Base-by-base conservation (phyloP, 2,113 vertebrate species). In the Hippocampus zosterae region DNA sequence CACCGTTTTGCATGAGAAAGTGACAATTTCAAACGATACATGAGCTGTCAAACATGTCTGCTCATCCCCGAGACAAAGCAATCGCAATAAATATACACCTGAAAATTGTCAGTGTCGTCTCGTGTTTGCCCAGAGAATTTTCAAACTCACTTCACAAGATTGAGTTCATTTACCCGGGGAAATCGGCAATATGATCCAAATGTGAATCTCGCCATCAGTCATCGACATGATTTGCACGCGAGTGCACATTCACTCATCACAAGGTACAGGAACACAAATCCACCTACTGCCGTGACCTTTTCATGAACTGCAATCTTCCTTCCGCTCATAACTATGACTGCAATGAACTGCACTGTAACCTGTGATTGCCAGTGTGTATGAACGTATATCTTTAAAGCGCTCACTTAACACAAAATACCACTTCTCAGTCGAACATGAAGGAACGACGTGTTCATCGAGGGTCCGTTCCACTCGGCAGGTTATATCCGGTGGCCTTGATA, bases 41-140 rank as follows among this genome's bases (percentile, higher is more conserved):
- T 5, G 55, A 13, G 13, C 42, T 18, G 5, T 37, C 33, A 37
- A 37, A 37, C 33, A 29, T 16, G 15, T 18, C 27, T 16, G 15
- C 18, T 3, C 9, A 12, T n/a, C 33, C 16, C 8, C 6, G 33
- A 53, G 37, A 57, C 56, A 72, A 46, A 48, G 40, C 46, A 63
- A 63, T 67, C 44, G 6, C 41, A 65, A 56, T 69, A 63, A 76
- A 76, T 27, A 41, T 62, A 18, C 37, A 53, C 65, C 78, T 65
- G 41, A 74, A 3, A 27, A 21, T 23, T 72, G 11, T 18, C 40
- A 70, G 3, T 60, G 42, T 63, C 50, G 59, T 1, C 21, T 15
- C 63, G 27, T 72, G 10, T 66, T 41, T 8, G 52, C 56, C 41
- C 21, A 48, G 3, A 2, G 19, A 70, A 44, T 40, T 29, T 56